These are phyloP conservation scores for Myotis yumanensis DNA, from an alignment of 2,113 vertebrate genomes.

Conservation along the genomic window DNA sequence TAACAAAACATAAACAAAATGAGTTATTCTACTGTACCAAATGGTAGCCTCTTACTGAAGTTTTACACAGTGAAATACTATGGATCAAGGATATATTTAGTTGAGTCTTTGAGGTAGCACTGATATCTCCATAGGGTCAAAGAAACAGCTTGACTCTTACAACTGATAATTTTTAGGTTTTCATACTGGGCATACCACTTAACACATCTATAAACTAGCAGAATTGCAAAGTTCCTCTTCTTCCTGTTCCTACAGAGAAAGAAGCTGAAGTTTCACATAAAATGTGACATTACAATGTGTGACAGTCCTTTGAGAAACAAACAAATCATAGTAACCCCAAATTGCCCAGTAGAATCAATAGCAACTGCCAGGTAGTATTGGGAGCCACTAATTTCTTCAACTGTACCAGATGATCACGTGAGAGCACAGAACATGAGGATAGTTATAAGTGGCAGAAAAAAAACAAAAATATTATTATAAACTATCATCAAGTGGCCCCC, in stretches of 20 bases:
- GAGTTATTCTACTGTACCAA: background rate
- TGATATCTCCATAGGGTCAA: background rate
- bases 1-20: too few species aligned
- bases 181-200: background rate
- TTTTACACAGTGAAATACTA: background rate
- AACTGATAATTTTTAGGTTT: background rate
- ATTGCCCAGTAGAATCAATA: background rate
- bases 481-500: slow-evolving; percentile 66
- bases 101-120: background rate
- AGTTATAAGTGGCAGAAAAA: background rate
- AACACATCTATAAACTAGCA: background rate
- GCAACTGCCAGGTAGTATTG: background rate
- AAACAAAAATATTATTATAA: background rate
- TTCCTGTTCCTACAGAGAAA: background rate
- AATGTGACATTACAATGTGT: background rate
- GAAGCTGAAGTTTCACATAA: background rate
- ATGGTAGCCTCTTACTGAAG: background rate
- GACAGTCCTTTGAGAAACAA: background rate
- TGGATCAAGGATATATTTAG: background rate
- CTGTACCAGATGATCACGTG: background rate
- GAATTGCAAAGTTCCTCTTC: background rate
- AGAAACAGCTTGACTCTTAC: background rate
- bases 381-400: background rate
- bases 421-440: background rate
- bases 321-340: background rate